Base-by-base conservation (phyloP, 2,113 vertebrate genomes). In the Trematomus loennbergii region DNA sequence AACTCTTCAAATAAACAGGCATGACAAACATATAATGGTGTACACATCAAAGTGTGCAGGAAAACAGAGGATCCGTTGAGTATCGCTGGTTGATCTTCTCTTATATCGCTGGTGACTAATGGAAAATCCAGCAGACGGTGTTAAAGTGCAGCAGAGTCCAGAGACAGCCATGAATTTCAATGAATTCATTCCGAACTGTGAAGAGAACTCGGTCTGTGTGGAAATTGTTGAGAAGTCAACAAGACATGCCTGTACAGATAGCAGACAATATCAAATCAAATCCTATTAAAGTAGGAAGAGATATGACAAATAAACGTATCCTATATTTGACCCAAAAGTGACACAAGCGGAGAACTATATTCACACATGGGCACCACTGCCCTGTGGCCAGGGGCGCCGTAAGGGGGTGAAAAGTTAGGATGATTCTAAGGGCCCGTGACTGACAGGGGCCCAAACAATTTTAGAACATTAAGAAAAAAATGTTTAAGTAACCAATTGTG, bases 121-220 rank as follows among this genome's bases (percentile, higher is more conserved):
- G 17, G 36, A 67, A 33, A 20, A 59, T 67, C 53, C 8, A 49
- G 29, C 53, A 75, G 52, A 65, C 43, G 17, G 20, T 57, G 63
- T 49, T 18, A 22, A 10, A 59, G 69, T 29, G 45, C 54, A 18
- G 61, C 22, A 15, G 18, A 62, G 66, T 80, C 54, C 66, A 40
- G 36, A 45, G 66, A 48, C 68, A 16, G 67, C 33, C 10, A 10
- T 75, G 57, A 36, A 75, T 48, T 7, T 61, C 29, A 45, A 18
- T 20, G 46, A 4, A 12, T 67, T 43, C 33, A 53, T 29, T 43
- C 50, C 18, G 36, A 67, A 48, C 43, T 48, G n/a, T 53, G 22
- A 57, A 22, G 29, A 63, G 49, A 55, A 18, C 10, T 59, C 15
- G 3, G 50, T 52, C 48, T 52, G 25, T n/a, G 29, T 48, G 7